Base-by-base conservation (phyloP, 1,140 invertebrate species). In the Drosophila mayri region DNA sequence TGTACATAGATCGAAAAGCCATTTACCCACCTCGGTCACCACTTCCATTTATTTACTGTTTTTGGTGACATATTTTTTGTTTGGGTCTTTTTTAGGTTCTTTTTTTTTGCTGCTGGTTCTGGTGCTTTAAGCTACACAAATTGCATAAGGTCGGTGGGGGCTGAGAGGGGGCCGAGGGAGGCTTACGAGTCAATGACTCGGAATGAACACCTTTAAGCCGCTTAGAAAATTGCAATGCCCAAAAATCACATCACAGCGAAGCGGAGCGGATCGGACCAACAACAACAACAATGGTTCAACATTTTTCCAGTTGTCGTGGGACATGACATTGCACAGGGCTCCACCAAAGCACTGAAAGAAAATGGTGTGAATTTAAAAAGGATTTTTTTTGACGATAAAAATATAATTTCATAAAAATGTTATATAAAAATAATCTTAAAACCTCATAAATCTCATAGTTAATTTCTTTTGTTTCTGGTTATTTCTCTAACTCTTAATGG, bases 171-270 rank as follows among this genome's bases (percentile, higher is more conserved):
- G 18, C 12, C 12, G 57, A 22, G 52, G 50, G 32, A 47, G 50
- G 57, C 37, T 57, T 54, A 71, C 20, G 41, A 74, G 61, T 67
- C 80, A 84, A 88, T 81, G 84, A 90, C 85, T 84, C 66, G 81
- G 70, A 85, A 81, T 85, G 78, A 85, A 90, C 85, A 90, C 70
- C 85, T 90, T 90, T 90, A 90, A 90, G 86, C 85, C 85, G 81
- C 86, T 90, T 90, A 79, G 67, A 90, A 90, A 90, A 90, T 90
- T 84, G 78, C 85, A 85, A 85, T 81, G 77, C 61, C 60, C 81
- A 85, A 90, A 90, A 85, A 79, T 76, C 59, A 79, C 58, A 76
- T 58, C 66, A 66, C 52, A 57, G 35, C 22, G 59, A 52, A 68
- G 62, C 55, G 55, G 61, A 76, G 47, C 47, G 41, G 46, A 46